Percentiles rank a stretch among this genome's conserved stretches.
Evolutionary conservation across 1,140 invertebrate species (phyloP).

Genomic region (Gryllus bimaculatus): DNA sequence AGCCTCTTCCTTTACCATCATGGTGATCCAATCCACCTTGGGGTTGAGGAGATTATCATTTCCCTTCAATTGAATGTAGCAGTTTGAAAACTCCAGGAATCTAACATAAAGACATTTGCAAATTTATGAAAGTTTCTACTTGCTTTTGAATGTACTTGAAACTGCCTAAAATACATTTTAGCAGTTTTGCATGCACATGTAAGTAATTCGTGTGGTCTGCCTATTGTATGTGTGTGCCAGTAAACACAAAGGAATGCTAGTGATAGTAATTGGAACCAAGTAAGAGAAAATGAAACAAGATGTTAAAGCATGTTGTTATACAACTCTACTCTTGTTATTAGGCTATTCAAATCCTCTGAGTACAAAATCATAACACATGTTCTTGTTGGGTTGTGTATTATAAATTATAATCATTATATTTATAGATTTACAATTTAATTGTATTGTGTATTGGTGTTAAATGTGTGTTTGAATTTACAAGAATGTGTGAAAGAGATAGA

Average conservation of each 20-base stretch:
- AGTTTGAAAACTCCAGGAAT: no score
- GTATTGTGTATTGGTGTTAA: neutral
- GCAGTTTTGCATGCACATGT: no score
- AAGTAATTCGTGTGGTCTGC: neutral
- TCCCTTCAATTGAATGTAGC: no score
- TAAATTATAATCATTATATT: slow-evolving; percentile 6
- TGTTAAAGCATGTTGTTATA: neutral
- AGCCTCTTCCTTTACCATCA: no score
- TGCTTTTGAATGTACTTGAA: neutral
- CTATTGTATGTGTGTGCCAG: neutral
- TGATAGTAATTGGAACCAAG: neutral
- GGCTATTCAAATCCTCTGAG: neutral
- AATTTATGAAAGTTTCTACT: no score
- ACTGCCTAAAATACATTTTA: neutral
- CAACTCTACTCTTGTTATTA: slow-evolving; percentile 5
- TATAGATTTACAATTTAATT: neutral
- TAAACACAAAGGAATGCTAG: neutral
- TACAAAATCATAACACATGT: slow-evolving; percentile 1
- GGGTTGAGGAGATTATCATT: no score
- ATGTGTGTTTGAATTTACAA: neutral
- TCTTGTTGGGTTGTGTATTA: slow-evolving; percentile 4
- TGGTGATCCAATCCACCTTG: no score
- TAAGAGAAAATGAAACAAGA: neutral
- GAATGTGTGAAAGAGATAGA: neutral
- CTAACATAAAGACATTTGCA: no score